phyloP scores from a whole-genome alignment of 2,888 invertebrate genomes.

The Oscheius sp. region DNA sequence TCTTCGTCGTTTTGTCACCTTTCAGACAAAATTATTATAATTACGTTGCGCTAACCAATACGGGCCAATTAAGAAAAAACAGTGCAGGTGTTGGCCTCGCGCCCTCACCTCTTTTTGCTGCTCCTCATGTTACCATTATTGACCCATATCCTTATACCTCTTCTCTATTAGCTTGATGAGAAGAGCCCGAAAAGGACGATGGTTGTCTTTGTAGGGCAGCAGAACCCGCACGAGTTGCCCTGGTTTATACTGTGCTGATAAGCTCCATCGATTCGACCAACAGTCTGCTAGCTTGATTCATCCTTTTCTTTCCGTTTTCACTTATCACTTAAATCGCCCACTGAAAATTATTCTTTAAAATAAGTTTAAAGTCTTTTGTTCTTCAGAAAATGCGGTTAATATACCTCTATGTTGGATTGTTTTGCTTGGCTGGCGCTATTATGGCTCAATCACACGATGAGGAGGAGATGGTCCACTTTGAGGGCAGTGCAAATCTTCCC shows the following conservation, averaged over 20 bases:
- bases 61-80: conserved; percentile 18
- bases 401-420: not conserved
- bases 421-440: not conserved
- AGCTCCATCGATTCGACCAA: conserved; percentile 26
- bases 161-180: not conserved
- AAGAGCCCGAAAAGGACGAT: not conserved
- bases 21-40: conserved; percentile 14
- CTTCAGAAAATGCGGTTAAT: conserved; percentile 18
- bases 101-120: conserved; percentile 9
- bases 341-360: not conserved
- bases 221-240: conserved; percentile 15
- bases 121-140: conserved; percentile 19
- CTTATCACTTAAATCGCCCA: conserved; percentile 12
- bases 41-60: conserved; percentile 18
- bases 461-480: conserved; percentile 47
- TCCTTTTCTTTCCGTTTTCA: conserved; percentile 11
- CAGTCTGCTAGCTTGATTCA: conserved; percentile 27
- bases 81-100: conserved; percentile 23
- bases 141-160: conserved; percentile 6
- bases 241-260: conserved; percentile 27
- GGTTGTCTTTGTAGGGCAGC: not conserved
- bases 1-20: not conserved
- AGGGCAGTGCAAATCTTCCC: conserved; percentile 45
- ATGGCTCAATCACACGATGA: conserved; percentile 47
- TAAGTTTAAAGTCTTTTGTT: not conserved